These are phyloP conservation scores for Periophthalmus modestus DNA, from an alignment of 2,113 vertebrate species.

Conservation along the genomic window DNA sequence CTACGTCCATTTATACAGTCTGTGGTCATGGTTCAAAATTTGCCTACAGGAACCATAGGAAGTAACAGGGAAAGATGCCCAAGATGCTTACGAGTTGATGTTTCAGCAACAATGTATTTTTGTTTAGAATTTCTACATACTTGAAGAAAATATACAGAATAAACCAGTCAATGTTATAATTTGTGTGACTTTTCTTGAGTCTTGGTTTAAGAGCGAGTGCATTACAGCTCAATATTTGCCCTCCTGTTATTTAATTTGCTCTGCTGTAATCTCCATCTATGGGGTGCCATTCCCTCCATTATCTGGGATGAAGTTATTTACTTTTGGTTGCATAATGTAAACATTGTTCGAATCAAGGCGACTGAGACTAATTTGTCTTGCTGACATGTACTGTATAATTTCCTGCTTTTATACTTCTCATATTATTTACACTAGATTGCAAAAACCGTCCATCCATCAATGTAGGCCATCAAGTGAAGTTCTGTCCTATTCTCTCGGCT, in stretches of 20 bases:
- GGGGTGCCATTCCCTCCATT: conserved; percentile 15
- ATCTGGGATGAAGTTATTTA: background rate
- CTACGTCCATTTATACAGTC: too few species aligned
- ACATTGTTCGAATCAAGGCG: conserved; percentile 15
- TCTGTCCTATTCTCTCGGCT: background rate
- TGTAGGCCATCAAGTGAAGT: conserved; percentile 15
- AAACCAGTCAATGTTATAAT: background rate
- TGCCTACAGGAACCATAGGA: background rate
- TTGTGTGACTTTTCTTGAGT: background rate
- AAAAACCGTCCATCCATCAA: conserved; percentile 11
- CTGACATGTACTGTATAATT: conserved; percentile 7
- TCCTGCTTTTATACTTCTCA: background rate
- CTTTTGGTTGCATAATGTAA: conserved; percentile 10
- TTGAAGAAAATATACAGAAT: background rate
- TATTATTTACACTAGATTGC: conserved; percentile 7
- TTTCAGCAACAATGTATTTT: background rate
- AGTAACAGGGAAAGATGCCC: background rate
- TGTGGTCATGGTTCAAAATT: background rate
- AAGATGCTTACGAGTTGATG: background rate
- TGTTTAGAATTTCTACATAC: background rate
- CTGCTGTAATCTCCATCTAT: conserved; percentile 34
- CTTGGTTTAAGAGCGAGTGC: background rate
- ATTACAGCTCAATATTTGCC: conserved; percentile 67
- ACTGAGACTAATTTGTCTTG: conserved; percentile 17
- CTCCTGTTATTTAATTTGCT: conserved; percentile 19